Evolutionary conservation across 2,888 invertebrate genomes (phyloP).

Genomic region (Spodoptera exigua): DNA sequence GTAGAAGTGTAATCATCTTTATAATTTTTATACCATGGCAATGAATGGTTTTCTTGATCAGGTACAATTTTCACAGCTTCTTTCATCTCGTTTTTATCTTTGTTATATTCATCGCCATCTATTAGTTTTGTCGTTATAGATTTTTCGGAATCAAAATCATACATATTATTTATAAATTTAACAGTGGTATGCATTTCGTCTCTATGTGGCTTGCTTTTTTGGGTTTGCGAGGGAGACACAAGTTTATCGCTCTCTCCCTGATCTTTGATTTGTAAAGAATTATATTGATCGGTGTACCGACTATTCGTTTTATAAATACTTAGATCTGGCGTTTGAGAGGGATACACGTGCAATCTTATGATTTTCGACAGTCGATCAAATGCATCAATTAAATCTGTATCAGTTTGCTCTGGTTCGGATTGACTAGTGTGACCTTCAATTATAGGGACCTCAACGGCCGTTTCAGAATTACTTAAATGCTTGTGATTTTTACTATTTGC

Average conservation of each 20-base stretch:
- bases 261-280: slow-evolving; percentile 1
- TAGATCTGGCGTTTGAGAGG: slow-evolving; percentile 63
- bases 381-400: slow-evolving; percentile 62
- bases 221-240: neutral
- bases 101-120: neutral
- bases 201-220: slow-evolving; percentile 8
- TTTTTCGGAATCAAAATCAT: slow-evolving; percentile 14
- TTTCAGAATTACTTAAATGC: neutral
- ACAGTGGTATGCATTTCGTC: slow-evolving; percentile 33
- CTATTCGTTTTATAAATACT: slow-evolving; percentile 54
- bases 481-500: slow-evolving; percentile 2
- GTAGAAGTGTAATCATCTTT: slow-evolving; percentile 19
- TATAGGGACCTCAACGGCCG: slow-evolving; percentile 6
- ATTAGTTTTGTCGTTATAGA: neutral
- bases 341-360: slow-evolving; percentile 69
- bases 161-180: slow-evolving; percentile 39
- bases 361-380: slow-evolving; percentile 70
- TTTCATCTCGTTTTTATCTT: slow-evolving; percentile 6
- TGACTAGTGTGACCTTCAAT: slow-evolving; percentile 15
- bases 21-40: slow-evolving; percentile 28
- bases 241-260: slow-evolving; percentile 1
- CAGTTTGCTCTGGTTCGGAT: slow-evolving; percentile 11
- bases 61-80: slow-evolving; percentile 5
- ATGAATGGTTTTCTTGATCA: slow-evolving; percentile 1
- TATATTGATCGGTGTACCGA: slow-evolving; percentile 12